phyloP scores from a whole-genome alignment of 2,113 vertebrate genomes.

The Condylura cristata region DNA sequence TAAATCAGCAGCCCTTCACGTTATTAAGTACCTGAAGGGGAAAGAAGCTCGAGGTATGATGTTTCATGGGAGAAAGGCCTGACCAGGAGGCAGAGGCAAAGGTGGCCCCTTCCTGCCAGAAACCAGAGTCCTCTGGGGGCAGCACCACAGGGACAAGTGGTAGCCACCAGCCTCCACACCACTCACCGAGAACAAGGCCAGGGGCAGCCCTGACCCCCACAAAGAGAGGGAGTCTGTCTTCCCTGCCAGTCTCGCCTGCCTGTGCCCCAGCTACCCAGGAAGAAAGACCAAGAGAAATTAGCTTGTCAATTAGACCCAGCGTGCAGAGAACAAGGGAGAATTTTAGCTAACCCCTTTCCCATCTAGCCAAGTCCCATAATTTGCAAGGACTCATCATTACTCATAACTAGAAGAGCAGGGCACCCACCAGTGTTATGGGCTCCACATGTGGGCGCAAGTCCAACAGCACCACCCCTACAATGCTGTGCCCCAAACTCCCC shows the following conservation, averaged over 20 bases:
- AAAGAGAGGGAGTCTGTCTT: slow-evolving; percentile 54
- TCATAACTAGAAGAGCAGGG: slow-evolving; percentile 40
- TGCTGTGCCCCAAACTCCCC: background rate
- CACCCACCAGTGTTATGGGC: slow-evolving; percentile 54
- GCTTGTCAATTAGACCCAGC: background rate
- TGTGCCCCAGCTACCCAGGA: slow-evolving; percentile 5
- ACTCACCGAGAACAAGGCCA: background rate
- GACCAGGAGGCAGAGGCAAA: background rate
- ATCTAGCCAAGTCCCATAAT: background rate
- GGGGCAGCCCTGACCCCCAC: background rate
- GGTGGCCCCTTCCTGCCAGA: background rate
- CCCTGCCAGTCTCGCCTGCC: background rate
- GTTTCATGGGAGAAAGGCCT: background rate
- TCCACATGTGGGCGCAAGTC: background rate
- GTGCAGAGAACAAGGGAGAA: background rate
- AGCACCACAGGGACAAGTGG: background rate
- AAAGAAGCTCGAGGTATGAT: background rate
- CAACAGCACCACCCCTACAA: background rate
- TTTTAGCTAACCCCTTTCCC: slow-evolving; percentile 15
- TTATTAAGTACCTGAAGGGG: background rate
- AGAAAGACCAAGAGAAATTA: background rate
- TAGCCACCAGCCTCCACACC: background rate
- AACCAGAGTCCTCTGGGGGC: background rate
- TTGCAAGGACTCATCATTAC: background rate
- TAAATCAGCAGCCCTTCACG: slow-evolving; percentile 54